Evolutionary conservation across 2,113 vertebrate species (phyloP), one percentile per base, ranked within the genome.

Genomic region (Phyllostomus discolor): DNA sequence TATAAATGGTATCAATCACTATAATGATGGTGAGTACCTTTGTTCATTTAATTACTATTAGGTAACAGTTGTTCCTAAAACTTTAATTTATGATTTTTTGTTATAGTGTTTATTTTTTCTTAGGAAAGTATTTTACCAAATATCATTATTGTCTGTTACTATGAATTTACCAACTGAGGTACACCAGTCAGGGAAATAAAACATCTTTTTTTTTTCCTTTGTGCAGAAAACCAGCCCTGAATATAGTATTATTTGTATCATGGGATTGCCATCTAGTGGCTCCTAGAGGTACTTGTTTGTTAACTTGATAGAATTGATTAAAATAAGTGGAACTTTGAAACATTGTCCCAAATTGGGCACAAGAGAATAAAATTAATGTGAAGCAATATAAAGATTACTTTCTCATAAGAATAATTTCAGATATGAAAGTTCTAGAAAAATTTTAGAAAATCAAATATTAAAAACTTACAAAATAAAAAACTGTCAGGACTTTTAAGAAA

Each of bases 251-350:
- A 91, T 98, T 98, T 96, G 76, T 96, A 41, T 91, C 3, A 1
- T 79, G 90, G 90, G 69, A 72, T 0, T 97, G 98, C 98, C 98
- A 98, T 89, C 98, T 98, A 98, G 97, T 97, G 98, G 97, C 88
- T 9, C 0, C 0, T 57, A 16, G 0, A 3, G 3, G 10, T 67
- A 91, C 11, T 83, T 54, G 50, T 50, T 78, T 59, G 54, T 84
- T 88, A 93, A 73, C 43, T 95, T 94, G 52, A 6, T 38, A 38
- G 4, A 66, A 3, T 62, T 85, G 31, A 67, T 64, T 82, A 33
- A 79, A 78, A 76, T 0, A 59, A 46, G 26, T 16, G 31, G 12
- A 88, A 80, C 35, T 93, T 91, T 20, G 10, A 70, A 80, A 81
- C 20, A 16, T 28, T n/a, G 57, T 80, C 92, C 48, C 11, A 83